phyloP scores from a whole-genome alignment of 2,888 invertebrate genomes.

The Listrodromus nycthemerus region DNA sequence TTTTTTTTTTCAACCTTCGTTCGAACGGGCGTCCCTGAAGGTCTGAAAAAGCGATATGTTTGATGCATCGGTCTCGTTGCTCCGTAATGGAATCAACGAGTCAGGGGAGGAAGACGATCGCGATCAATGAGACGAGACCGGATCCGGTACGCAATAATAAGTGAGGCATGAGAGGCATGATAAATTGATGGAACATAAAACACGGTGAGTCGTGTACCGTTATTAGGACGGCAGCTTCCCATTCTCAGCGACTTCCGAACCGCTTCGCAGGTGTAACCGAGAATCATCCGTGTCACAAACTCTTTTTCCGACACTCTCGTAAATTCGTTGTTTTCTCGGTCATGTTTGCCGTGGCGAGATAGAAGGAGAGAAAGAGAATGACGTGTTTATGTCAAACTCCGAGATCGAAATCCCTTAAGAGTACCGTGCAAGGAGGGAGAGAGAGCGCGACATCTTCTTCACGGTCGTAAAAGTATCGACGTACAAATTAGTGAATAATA shows the following conservation, averaged over 20 bases:
- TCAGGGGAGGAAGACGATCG: slow-evolving; percentile 15
- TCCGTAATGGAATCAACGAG: slow-evolving; percentile 30
- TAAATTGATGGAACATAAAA: slow-evolving; percentile 33
- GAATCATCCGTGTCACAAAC: neutral
- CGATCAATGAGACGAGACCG: slow-evolving; percentile 38
- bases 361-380: no score
- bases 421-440: no score
- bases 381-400: no score
- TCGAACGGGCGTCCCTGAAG: neutral
- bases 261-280: neutral
- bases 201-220: slow-evolving; percentile 26
- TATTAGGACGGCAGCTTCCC: slow-evolving; percentile 28
- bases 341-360: slow-evolving; percentile 11
- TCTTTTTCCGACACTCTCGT: slow-evolving; percentile 27
- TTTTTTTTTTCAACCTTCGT: neutral
- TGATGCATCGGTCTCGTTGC: slow-evolving; percentile 8
- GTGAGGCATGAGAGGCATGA: neutral
- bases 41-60: slow-evolving; percentile 22
- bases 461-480: slow-evolving; percentile 39
- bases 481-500: slow-evolving; percentile 15
- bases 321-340: slow-evolving; percentile 37
- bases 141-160: slow-evolving; percentile 21
- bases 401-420: no score
- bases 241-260: slow-evolving; percentile 28
- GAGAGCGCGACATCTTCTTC: slow-evolving; percentile 27